Base-by-base conservation (phyloP, 2,888 invertebrate genomes). In the Morpho deidamia region DNA sequence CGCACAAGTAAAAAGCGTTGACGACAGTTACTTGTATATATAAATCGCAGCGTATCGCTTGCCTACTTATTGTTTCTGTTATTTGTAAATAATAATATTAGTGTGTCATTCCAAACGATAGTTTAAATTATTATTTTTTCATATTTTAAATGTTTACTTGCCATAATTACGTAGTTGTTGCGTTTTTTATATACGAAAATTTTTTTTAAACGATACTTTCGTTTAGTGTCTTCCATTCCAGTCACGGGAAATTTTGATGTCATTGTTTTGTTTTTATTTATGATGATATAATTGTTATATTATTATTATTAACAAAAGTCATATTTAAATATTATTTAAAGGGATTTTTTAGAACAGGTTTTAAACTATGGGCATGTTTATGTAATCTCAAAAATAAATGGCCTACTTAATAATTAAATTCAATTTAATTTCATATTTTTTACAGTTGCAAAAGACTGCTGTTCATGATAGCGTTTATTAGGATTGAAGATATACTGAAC, bases 71-170 rank as follows among this genome's bases (percentile, higher is more conserved):
- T 83, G 78, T 84, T 83, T 81, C 79, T 84, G 84, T 86, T 87
- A 71, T 75, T 66, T 84, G 86, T 87, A 87, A 83, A 88, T 87
- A n/a, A 68, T 72, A 71, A 72, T 72, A 72, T 75, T 76, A 72
- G 60, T 67, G 75, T 77, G 82, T 78, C 81, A 86, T 85, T 87
- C 84, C 85, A 85, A 83, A 81, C 80, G 76, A 78, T 85, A 84
- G 80, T 78, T 78, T 78, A 83, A 78, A 80, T 83, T 83, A 81
- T 83, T 81, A 75, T 12, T 49, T 76, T 78, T 81, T 77, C 74
- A 81, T 84, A 78, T 82, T 83, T 81, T 81, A 76, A 81, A 78
- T 74, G 76, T 78, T 77, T 76, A 83, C 86, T 88, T 87, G 87
- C 88, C 87, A 87, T 88, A 87, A 73, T 78, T 74, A 71, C 72